Percentiles rank a stretch among this genome's conserved stretches.
Evolutionary conservation across 2,113 vertebrate species (phyloP).

Genomic region (Uria lomvia): DNA sequence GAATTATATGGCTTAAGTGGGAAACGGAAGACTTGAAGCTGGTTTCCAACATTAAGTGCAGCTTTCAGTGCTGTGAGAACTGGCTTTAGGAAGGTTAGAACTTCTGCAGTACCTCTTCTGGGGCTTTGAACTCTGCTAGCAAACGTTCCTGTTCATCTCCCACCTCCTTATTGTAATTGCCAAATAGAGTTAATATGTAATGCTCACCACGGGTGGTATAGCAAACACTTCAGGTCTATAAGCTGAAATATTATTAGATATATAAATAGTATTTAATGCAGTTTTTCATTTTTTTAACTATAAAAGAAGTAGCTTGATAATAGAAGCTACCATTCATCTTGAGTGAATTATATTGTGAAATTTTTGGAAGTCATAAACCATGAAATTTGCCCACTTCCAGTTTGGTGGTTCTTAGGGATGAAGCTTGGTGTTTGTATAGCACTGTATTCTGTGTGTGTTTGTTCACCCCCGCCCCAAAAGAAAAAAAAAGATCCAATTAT

Average conservation of each 20-base stretch:
- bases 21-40: neutral
- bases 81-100: neutral
- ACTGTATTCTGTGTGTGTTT: neutral
- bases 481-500: neutral
- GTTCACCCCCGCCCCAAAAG: too few species aligned
- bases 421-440: neutral
- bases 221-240: neutral
- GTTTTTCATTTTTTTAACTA: neutral
- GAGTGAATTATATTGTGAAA: neutral
- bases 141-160: neutral
- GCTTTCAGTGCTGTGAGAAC: neutral
- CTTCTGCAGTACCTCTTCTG: neutral
- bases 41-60: neutral
- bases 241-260: neutral
- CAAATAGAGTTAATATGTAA: neutral
- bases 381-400: neutral
- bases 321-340: neutral
- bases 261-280: neutral
- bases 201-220: neutral
- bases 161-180: neutral
- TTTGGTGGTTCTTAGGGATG: neutral
- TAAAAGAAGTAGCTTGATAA: neutral
- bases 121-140: neutral
- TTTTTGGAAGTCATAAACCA: neutral
- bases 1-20: neutral